These are phyloP conservation scores for Pica pica DNA, from an alignment of 2,113 vertebrate genomes.

Conservation along the genomic window DNA sequence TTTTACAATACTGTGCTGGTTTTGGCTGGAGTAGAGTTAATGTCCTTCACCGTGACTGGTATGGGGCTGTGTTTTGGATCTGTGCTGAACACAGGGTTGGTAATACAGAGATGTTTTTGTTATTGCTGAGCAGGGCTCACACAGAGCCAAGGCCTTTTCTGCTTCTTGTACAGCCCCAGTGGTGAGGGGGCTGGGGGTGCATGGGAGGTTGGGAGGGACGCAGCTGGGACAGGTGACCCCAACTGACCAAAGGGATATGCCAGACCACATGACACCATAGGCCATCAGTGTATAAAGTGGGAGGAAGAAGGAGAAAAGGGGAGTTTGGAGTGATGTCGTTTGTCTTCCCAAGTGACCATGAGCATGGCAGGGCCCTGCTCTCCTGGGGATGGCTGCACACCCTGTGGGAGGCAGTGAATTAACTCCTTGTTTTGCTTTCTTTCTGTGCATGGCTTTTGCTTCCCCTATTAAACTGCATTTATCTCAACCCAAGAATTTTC, in stretches of 20 bases:
- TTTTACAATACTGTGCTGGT: not conserved
- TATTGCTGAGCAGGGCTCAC: not conserved
- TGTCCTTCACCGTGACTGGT: not conserved
- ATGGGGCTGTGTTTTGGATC: not conserved
- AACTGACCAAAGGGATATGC: not conserved
- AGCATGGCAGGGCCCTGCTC: fast-evolving
- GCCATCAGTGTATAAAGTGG: not conserved
- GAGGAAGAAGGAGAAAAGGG: not conserved
- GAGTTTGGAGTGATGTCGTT: not conserved
- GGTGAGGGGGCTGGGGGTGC: not conserved
- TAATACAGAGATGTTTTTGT: not conserved
- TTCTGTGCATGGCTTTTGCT: fast-evolving
- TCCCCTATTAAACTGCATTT: not conserved
- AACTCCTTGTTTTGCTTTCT: not conserved
- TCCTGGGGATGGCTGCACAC: not conserved
- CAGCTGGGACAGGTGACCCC: not conserved
- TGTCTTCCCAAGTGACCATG: not conserved
- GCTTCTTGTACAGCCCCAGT: not conserved
- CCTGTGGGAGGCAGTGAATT: fast-evolving
- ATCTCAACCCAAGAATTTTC: not conserved
- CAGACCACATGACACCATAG: not conserved
- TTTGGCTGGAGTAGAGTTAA: not conserved
- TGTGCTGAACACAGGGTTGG: not conserved
- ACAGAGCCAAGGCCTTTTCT: not conserved
- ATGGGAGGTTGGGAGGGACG: not conserved